phyloP scores from a whole-genome alignment of 2,888 invertebrate genomes.

The Eupeodes latifasciatus region DNA sequence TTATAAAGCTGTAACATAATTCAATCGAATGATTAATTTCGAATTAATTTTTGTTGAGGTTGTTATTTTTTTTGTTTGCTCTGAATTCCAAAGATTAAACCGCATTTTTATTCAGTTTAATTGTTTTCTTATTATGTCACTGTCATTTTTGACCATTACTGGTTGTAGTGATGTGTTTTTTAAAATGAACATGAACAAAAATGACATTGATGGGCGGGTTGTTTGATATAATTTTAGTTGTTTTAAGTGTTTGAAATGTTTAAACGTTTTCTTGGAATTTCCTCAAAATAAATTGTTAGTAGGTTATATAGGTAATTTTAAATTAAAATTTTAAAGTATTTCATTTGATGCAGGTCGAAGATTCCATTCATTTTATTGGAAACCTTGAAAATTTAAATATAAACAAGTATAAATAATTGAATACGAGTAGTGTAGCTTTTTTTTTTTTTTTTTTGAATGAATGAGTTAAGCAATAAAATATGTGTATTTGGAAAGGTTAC shows the following conservation, averaged over 20 bases:
- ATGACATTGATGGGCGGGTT: constrained; percentile 7
- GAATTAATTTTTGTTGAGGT: constrained; percentile 47
- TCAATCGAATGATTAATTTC: constrained; percentile 52
- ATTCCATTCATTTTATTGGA: neutral
- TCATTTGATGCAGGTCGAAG: neutral
- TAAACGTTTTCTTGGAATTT: neutral
- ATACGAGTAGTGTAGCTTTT: no score
- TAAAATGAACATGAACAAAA: neutral
- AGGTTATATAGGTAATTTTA: no score
- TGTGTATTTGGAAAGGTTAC: no score
- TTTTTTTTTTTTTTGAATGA: no score
- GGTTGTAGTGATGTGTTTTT: neutral
- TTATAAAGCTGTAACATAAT: neutral
- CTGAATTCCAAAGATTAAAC: constrained; percentile 57
- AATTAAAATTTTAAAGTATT: neutral
- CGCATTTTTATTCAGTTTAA: constrained; percentile 27
- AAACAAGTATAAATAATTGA: no score
- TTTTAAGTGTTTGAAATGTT: neutral
- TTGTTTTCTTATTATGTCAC: constrained; percentile 43
- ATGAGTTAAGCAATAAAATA: no score
- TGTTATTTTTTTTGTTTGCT: neutral
- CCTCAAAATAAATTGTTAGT: no score
- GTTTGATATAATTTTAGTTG: neutral
- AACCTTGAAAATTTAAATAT: no score
- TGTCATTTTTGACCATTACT: constrained; percentile 11